Evolutionary conservation across 2,888 invertebrate genomes (phyloP), one percentile per base, ranked within the genome.

Genomic region (Cactoblastis cactorum): DNA sequence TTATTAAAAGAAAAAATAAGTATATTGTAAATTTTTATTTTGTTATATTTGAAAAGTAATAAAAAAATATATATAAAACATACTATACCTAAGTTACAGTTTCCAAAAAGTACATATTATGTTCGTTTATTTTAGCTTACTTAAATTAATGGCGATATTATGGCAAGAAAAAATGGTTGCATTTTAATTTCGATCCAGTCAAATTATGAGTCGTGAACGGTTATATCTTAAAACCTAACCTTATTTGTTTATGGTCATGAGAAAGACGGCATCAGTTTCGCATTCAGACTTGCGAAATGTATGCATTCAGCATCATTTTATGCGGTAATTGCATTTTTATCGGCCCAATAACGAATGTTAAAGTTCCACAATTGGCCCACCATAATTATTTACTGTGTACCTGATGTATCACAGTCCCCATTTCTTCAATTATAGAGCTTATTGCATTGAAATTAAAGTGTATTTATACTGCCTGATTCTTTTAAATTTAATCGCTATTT

Each of bases 271-370:
- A 32, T 51, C 46, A 47, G 43, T 65, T 63, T 63, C 61, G 57
- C 61, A 65, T 65, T 57, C 65, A 63, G 64, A 37, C 63, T 72
- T 70, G 62, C 59, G 61, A 60, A 71, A 69, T 48, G 50, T 54
- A 35, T 46, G 47, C 47, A 48, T 37, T 37, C 37, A 15, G 47
- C 37, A 38, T 24, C 37, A 24, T 37, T 48, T 62, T 61, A 58
- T 57, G 53, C 61, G 48, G 52, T 71, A 71, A 74, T 74, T 72
- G 62, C 69, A 60, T 62, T 59, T 62, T 66, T 67, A 71, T 69
- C 63, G 62, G 57, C 53, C 53, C 52, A 61, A 65, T 67, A 66
- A 65, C 54, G 65, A 63, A 66, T 62, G 52, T 64, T 62, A 63
- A n/a, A 61, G 56, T 61, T 63, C 55, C 55, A 54, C 24, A 38